phyloP scores from a whole-genome alignment of 2,797 vertebrate genomes.

The Streptopelia turtur region DNA sequence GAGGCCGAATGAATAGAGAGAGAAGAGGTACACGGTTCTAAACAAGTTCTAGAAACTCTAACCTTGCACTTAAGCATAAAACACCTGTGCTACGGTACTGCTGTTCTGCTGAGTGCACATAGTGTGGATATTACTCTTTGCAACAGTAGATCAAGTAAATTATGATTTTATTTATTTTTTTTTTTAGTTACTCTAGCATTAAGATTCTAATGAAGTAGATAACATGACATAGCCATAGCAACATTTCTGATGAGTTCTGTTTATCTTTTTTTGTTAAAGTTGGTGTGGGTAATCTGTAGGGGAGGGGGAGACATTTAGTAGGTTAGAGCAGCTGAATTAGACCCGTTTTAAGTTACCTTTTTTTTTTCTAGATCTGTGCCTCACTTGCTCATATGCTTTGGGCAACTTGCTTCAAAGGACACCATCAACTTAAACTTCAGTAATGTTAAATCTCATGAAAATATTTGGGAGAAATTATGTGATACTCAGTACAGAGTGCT shows the following conservation, averaged over 20 bases:
- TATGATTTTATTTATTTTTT: not conserved
- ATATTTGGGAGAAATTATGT: not conserved
- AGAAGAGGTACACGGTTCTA: constrained; percentile 86
- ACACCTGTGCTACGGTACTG: constrained; percentile 44
- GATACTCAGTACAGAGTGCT: not conserved
- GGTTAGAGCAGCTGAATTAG: not conserved
- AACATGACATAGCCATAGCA: not conserved
- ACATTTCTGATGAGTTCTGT: constrained; percentile 11
- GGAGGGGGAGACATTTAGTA: constrained; percentile 16
- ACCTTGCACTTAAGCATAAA: constrained; percentile 59
- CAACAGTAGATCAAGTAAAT: constrained; percentile 18
- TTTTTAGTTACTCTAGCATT: not conserved
- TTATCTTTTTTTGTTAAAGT: constrained; percentile 9
- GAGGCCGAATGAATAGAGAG: constrained; percentile 93
- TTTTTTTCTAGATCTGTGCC: not conserved
- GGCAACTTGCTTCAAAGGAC: constrained; percentile 52
- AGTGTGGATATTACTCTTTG: constrained; percentile 22
- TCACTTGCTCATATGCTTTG: constrained; percentile 20
- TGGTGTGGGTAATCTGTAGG: constrained; percentile 6
- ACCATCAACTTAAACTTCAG: constrained; percentile 55
- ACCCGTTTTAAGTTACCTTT: not conserved
- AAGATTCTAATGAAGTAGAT: constrained; percentile 27
- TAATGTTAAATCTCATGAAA: not conserved
- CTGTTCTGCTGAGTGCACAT: constrained; percentile 50
- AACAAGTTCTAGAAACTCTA: constrained; percentile 69